A percentile compares a stretch with the other conserved stretches of the same genome.
phyloP scores from a whole-genome alignment of 2,113 vertebrate species.

The Cinclus cinclus region DNA sequence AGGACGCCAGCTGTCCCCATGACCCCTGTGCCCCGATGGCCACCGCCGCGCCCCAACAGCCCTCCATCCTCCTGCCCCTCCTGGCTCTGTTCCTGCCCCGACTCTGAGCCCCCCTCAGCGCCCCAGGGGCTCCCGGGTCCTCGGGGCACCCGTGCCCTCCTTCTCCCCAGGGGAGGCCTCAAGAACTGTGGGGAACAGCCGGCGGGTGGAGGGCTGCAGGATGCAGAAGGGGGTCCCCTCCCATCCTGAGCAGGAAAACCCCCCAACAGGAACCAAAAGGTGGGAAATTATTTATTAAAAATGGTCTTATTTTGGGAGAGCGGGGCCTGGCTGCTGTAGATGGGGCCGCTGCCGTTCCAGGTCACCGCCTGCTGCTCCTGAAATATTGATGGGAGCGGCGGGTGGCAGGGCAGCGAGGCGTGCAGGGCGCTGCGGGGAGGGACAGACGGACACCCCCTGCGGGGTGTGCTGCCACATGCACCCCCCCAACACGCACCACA shows the following conservation, averaged over 20 bases:
- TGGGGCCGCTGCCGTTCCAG: constrained; percentile 58
- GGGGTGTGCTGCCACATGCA: too few species aligned
- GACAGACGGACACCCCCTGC: background rate
- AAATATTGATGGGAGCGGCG: constrained; percentile 72
- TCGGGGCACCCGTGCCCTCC: background rate
- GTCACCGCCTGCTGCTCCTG: constrained; percentile 71
- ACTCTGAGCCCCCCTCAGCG: background rate
- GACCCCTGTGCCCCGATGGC: background rate
- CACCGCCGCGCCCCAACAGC: background rate
- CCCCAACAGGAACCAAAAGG: constrained; percentile 45
- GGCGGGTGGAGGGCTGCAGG: background rate
- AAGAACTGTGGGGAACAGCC: background rate
- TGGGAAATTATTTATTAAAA: constrained; percentile 79
- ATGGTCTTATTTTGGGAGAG: constrained; percentile 78
- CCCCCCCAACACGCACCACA: too few species aligned
- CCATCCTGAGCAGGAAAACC: background rate
- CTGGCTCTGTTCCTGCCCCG: background rate
- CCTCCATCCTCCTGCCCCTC: background rate
- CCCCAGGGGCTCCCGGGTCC: background rate
- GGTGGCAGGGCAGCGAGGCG: background rate
- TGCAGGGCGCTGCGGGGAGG: background rate
- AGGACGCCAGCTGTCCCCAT: background rate
- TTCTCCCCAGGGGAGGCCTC: background rate
- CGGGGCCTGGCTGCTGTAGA: background rate
- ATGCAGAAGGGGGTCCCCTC: background rate